Percentiles rank a stretch among this genome's conserved stretches.
These are phyloP conservation scores for Drosophila pseudotakahashii DNA, from an alignment of 2,888 invertebrate species.

Conservation along the genomic window DNA sequence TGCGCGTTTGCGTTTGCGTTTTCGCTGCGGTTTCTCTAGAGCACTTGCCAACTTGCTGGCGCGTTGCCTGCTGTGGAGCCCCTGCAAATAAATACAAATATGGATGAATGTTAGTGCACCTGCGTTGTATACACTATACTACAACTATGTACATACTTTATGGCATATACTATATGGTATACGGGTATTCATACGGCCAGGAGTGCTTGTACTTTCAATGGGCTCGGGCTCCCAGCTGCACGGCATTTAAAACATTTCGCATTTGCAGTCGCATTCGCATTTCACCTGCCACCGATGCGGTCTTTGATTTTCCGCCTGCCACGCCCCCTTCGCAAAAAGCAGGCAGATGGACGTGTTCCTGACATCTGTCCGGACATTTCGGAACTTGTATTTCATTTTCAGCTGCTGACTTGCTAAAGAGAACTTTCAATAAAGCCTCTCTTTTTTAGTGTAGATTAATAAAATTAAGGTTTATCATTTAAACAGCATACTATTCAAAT, in stretches of 20 bases:
- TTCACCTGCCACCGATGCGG: slow-evolving; percentile 20
- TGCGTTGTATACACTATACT: neutral
- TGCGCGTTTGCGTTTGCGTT: slow-evolving; percentile 26
- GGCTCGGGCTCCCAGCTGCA: slow-evolving; percentile 23
- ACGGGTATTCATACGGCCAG: slow-evolving; percentile 19
- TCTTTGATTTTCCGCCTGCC: slow-evolving; percentile 37
- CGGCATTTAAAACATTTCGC: slow-evolving; percentile 34
- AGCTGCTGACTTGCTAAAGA: too few species aligned
- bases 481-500: too few species aligned
- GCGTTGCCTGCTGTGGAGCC: slow-evolving; percentile 43
- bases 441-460: too few species aligned
- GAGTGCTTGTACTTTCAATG: slow-evolving; percentile 25
- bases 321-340: slow-evolving; percentile 5
- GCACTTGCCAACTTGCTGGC: slow-evolving; percentile 67
- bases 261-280: slow-evolving; percentile 4
- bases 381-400: slow-evolving; percentile 10
- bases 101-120: slow-evolving; percentile 10
- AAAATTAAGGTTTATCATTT: too few species aligned
- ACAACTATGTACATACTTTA: neutral
- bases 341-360: slow-evolving; percentile 2
- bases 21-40: slow-evolving; percentile 51
- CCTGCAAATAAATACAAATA: slow-evolving; percentile 18
- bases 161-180: neutral
- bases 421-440: too few species aligned
- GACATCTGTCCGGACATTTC: slow-evolving; percentile 26